Conservation (phyloP, 2,797 vertebrate genomes). For the Enteromius mattozi region DNA sequence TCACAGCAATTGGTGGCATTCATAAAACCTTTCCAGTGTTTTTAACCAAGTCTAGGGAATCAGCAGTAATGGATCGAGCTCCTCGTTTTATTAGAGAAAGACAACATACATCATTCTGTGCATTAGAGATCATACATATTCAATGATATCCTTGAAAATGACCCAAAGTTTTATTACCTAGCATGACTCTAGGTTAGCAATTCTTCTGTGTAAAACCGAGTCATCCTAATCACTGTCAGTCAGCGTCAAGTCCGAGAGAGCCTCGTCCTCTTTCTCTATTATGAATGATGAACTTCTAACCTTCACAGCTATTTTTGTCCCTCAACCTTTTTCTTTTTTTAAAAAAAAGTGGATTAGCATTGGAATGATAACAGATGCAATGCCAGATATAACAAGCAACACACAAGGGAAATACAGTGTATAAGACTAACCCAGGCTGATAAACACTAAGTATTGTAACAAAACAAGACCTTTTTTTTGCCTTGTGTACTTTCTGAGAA, state of each 20-base stretch:
- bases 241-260: constrained; percentile 44
- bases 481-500: background rate
- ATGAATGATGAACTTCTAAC: constrained; percentile 43
- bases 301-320: constrained; percentile 13
- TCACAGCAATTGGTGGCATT: constrained; percentile 5
- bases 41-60: background rate
- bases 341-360: constrained; percentile 6
- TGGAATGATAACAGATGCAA: background rate
- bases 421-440: background rate
- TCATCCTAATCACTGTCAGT: constrained; percentile 32
- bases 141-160: constrained; percentile 46
- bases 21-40: constrained; percentile 14
- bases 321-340: background rate
- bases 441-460: background rate
- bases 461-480: background rate
- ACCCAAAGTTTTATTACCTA: constrained; percentile 40
- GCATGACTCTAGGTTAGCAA: constrained; percentile 37
- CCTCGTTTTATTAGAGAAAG: constrained; percentile 6
- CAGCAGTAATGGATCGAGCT: constrained; percentile 1
- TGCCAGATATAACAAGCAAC: background rate
- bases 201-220: constrained; percentile 38
- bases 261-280: constrained; percentile 31
- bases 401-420: background rate
- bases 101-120: background rate
- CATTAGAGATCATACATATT: constrained; percentile 55